Evolutionary conservation across 2,113 vertebrate genomes (phyloP).

Genomic region (Leuciscus idus): DNA sequence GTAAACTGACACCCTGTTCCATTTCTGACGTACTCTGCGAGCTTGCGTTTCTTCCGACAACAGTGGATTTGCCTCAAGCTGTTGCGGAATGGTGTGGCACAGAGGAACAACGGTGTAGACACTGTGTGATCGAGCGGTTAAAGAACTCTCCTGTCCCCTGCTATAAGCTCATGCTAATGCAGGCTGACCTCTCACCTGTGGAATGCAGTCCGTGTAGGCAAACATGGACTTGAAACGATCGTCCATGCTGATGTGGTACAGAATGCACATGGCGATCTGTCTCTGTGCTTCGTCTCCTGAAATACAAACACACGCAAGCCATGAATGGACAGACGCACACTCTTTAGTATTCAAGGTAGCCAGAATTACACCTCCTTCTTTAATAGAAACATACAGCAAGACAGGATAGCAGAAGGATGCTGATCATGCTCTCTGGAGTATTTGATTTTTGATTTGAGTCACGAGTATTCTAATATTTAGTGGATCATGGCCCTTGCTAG

Average conservation of each 20-base stretch:
- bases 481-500: neutral
- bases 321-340: slow-evolving; percentile 29
- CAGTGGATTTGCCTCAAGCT: neutral
- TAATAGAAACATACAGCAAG: neutral
- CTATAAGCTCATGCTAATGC: slow-evolving; percentile 29
- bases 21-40: neutral
- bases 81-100: neutral
- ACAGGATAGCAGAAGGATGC: neutral
- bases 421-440: neutral
- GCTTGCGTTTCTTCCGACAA: neutral
- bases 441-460: neutral
- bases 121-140: neutral
- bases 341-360: slow-evolving; percentile 22
- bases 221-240: slow-evolving; percentile 93
- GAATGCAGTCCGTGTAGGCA: slow-evolving; percentile 91
- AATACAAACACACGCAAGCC: slow-evolving; percentile 64
- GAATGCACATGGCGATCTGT: slow-evolving; percentile 89
- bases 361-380: neutral
- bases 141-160: neutral
- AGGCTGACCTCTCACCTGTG: slow-evolving; percentile 80
- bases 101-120: neutral
- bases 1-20: neutral
- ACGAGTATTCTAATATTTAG: neutral
- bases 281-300: slow-evolving; percentile 92
- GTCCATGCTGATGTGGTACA: slow-evolving; percentile 95